Evolutionary conservation across 2,797 vertebrate genomes (phyloP), one percentile per base, ranked within the genome.

Genomic region (Rhabdomys pumilio): DNA sequence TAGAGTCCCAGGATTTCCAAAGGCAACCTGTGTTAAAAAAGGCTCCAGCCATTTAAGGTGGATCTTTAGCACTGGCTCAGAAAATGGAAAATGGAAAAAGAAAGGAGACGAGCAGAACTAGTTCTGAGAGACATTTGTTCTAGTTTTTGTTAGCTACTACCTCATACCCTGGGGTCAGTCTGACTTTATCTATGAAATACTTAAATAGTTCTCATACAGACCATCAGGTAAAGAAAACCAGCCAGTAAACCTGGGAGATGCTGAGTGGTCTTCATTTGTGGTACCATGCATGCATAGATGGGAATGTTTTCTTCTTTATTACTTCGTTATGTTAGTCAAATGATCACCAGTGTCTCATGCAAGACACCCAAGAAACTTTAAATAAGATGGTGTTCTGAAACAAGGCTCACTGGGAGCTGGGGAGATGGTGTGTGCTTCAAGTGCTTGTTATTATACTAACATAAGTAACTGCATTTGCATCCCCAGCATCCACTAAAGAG

Each of bases 31-130:
- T 61, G 14, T 63, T 95, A 89, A 61, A 85, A 85, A 86, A 96
- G 57, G 14, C 88, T 75, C 44, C 13, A 24, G 79, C 50, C 94
- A 97, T 96, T 98, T 85, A 97, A 95, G 95, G 87, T 96, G 80
- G 91, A 44, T 97, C 73, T 96, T 92, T 75, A 34, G 17, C 47
- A 29, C 11, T 13, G 19, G 13, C 29, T 95, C 26, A 80, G 83
- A 38, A 50, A 65, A 89, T 50, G 80, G 44, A 69, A 69, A 76
- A 80, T 13, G 69, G 10, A 80, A 89, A 90, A 89, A 31, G 4
- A 34, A 67, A 95, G 41, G 31, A 26, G 53, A 12, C 4, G 55
- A 95, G 90, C 53, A 55, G 67, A 57, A 47, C 22, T 75, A 19
- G 92, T 91, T 57, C 86, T 73, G 15, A 73, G 83, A 87, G 92